Percentiles rank a stretch among this genome's conserved stretches.
These are phyloP conservation scores for Acanthosepion lycidas DNA, from an alignment of 2,888 invertebrate species.

Conservation along the genomic window DNA sequence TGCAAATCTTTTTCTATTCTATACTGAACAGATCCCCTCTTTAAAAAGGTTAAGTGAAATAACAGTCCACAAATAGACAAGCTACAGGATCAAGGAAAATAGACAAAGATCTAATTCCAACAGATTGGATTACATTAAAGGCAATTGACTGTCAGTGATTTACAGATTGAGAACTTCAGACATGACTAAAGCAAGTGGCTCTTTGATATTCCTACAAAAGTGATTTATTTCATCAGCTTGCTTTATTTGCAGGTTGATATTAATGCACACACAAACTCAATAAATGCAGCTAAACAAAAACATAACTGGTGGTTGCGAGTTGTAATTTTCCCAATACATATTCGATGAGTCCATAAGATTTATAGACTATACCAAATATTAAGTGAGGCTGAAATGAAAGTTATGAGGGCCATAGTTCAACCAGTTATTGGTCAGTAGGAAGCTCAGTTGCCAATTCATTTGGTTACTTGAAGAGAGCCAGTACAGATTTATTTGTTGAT, in stretches of 20 bases:
- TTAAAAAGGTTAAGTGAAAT: neutral
- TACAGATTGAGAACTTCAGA: neutral
- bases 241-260: slow-evolving; percentile 20
- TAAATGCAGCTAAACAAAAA: neutral
- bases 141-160: neutral
- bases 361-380: neutral
- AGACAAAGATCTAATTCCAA: neutral
- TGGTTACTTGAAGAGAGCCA: neutral
- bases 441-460: neutral
- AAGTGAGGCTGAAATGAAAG: neutral
- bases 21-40: neutral
- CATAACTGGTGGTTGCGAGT: neutral
- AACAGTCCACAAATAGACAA: neutral
- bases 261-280: neutral
- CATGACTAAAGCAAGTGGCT: neutral
- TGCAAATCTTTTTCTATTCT: neutral
- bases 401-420: slow-evolving; percentile 33
- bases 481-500: neutral
- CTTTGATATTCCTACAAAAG: neutral
- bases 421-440: neutral
- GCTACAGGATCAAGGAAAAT: neutral
- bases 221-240: neutral
- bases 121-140: slow-evolving; percentile 6
- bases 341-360: neutral
- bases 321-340: slow-evolving; percentile 11